Evolutionary conservation across 2,888 invertebrate genomes (phyloP), one percentile per base, ranked within the genome.

Genomic region (Torymus texanus): DNA sequence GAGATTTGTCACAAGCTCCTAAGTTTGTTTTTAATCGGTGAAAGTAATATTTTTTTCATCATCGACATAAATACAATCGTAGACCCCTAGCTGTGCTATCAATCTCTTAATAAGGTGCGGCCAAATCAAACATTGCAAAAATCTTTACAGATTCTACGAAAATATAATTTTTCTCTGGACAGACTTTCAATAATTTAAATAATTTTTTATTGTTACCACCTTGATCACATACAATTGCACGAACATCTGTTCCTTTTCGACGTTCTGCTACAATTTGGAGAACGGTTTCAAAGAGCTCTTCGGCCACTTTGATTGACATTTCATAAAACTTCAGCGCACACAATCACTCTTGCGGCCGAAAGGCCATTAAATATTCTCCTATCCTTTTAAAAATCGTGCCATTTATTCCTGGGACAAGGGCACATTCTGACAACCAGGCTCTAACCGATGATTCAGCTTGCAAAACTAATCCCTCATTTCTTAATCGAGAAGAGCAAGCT

Each of bases 381-480:
- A 79, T 53, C 41, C 67, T 75, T 10, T 65, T 21, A 13, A 78
- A 79, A 12, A 79, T 77, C 14, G 10, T 50, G 2, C 50, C 11
- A 51, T 75, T 80, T n/a, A 82, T 80, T 24, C 82, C 83, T 0
- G 82, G 81, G 8, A 63, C 55, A 11, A 82, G 70, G 2, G 80
- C 79, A 10, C 72, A 61, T 29, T 82, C 76, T 11, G 79, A 67
- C 1, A 84, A 56, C 82, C 83, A 84, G 12, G 12, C n/a, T n/a
- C 79, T 50, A 1, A 83, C 80, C 13, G 73, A 81, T 2, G 66
- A 74, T 18, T 51, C 29, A 29, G 29, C 29, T 29, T 0, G 5
- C 5, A 3, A 29, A 3, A 29, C 3, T 29, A 21, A 21, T 29
- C 5, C 5, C 29, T 1, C 29, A 5, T 3, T 29, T 3, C 29